These are phyloP conservation scores for Barnardius zonarius DNA, from an alignment of 2,113 vertebrate species.

Conservation along the genomic window DNA sequence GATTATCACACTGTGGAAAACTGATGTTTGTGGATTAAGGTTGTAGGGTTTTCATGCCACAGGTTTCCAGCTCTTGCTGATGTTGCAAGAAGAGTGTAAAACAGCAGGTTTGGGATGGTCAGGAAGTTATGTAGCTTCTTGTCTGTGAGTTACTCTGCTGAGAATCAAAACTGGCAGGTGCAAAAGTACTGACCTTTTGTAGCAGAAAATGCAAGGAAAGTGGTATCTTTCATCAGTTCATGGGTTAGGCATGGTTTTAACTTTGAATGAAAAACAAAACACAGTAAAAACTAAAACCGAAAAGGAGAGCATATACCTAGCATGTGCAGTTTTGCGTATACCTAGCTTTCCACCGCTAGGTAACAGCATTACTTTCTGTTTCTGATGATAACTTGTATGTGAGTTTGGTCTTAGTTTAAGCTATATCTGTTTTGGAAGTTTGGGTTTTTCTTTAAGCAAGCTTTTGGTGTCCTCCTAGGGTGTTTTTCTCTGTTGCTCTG, in stretches of 20 bases:
- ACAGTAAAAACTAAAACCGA: not conserved
- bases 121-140: not conserved
- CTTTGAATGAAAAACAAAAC: not conserved
- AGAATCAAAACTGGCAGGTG: not conserved
- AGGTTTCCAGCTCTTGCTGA: not conserved
- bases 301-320: not conserved
- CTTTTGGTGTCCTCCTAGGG: not conserved
- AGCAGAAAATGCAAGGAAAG: not conserved
- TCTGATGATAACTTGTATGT: not conserved
- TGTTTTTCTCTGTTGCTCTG: not conserved
- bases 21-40: not conserved
- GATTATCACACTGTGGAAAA: not conserved
- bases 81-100: not conserved
- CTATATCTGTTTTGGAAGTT: not conserved
- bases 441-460: not conserved
- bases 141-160: not conserved
- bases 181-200: not conserved
- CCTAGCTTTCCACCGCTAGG: not conserved
- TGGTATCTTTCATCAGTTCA: not conserved
- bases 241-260: not conserved
- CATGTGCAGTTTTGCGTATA: not conserved
- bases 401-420: not conserved
- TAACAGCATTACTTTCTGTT: conserved; percentile 42
- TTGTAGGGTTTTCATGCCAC: not conserved
- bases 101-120: not conserved